These are phyloP conservation scores for Iselma pallidipennis DNA, from an alignment of 2,888 invertebrate genomes.

Conservation along the genomic window DNA sequence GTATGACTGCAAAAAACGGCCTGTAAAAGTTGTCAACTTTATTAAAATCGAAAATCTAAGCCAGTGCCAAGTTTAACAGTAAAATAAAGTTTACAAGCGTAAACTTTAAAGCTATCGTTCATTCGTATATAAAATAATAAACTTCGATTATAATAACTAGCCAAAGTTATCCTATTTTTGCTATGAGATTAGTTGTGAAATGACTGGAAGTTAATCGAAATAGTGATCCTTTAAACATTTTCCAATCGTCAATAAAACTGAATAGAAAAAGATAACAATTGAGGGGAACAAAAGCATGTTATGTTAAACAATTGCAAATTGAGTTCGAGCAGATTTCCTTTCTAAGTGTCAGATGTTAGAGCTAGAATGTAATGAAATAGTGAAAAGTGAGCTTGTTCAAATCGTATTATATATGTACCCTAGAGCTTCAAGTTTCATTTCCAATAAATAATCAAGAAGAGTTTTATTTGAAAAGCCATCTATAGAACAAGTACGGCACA, in stretches of 20 bases:
- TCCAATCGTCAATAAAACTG: slow-evolving; percentile 13
- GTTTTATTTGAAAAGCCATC: slow-evolving; percentile 29
- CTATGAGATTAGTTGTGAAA: slow-evolving; percentile 23
- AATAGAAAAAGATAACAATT: slow-evolving; percentile 3
- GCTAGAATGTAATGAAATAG: not conserved
- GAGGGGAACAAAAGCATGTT: not conserved
- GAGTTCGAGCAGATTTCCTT: no score
- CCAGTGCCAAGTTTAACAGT: slow-evolving; percentile 35
- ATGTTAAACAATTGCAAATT: not conserved
- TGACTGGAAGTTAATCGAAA: slow-evolving; percentile 24
- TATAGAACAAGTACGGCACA: slow-evolving; percentile 25
- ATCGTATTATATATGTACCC: slow-evolving; percentile 12
- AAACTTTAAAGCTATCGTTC: slow-evolving; percentile 28
- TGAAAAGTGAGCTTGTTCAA: slow-evolving; percentile 4
- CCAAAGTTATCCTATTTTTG: slow-evolving; percentile 17
- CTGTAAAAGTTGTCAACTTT: slow-evolving; percentile 26
- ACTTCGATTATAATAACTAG: slow-evolving; percentile 26
- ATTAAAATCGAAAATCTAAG: slow-evolving; percentile 32
- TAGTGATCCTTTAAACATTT: slow-evolving; percentile 16
- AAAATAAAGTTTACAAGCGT: slow-evolving; percentile 36
- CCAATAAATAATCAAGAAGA: slow-evolving; percentile 30
- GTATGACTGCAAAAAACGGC: not conserved
- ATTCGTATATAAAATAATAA: slow-evolving; percentile 39
- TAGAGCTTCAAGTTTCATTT: slow-evolving; percentile 22
- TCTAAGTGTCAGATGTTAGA: not conserved